A percentile compares a stretch with the other conserved stretches of the same genome.
These are phyloP conservation scores for Bombus cullumanus DNA, from an alignment of 1,140 invertebrate genomes.

Conservation along the genomic window DNA sequence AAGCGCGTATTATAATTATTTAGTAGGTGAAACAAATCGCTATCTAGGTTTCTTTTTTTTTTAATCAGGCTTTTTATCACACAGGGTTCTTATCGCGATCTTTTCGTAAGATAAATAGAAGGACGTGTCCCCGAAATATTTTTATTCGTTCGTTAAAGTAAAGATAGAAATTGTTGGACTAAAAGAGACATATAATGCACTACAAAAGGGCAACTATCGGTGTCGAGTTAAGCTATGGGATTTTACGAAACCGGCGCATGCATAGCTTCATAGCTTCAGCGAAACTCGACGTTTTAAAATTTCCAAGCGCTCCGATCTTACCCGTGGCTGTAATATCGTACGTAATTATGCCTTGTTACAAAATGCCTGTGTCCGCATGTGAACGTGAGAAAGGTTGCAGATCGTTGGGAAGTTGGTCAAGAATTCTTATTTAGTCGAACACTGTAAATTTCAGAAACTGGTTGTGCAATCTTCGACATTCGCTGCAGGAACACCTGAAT, in stretches of 20 bases:
- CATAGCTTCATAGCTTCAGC: neutral
- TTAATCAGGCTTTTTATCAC: neutral
- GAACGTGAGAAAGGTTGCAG: neutral
- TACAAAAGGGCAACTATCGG: neutral
- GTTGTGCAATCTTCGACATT: neutral
- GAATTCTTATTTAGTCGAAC: neutral
- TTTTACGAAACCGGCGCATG: constrained; percentile 24
- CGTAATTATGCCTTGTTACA: constrained; percentile 6
- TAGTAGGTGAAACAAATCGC: too few relatives aligned
- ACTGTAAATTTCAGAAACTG: neutral
- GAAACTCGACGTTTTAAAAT: constrained; percentile 12
- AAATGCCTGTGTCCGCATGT: neutral
- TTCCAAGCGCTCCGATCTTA: neutral
- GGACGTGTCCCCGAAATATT: neutral
- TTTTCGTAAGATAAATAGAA: too few relatives aligned
- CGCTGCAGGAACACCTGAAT: neutral
- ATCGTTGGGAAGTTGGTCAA: neutral
- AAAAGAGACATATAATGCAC: too few relatives aligned
- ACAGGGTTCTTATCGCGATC: too few relatives aligned
- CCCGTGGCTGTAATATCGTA: neutral
- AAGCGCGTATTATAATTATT: too few relatives aligned
- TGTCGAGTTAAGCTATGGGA: neutral
- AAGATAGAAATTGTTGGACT: neutral
- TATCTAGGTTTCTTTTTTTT: too few relatives aligned
- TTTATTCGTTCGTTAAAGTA: too few relatives aligned